Evolutionary conservation across 2,113 vertebrate genomes (phyloP).

Genomic region (Peucedramus taeniatus): DNA sequence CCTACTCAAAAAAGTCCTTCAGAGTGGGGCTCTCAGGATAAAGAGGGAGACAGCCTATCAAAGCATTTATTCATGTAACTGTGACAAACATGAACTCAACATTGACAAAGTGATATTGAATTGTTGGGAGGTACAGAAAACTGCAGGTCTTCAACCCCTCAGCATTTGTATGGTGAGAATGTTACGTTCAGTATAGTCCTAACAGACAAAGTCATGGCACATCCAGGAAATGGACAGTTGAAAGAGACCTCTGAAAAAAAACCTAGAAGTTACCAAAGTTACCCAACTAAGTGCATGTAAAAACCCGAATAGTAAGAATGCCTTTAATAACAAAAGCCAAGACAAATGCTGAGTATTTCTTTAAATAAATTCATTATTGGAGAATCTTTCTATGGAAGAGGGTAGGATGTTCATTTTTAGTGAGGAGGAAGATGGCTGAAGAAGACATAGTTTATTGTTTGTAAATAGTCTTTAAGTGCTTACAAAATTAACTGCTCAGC

Average conservation of each 20-base stretch:
- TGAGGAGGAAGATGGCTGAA: background rate
- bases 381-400: background rate
- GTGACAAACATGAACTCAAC: background rate
- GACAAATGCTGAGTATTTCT: background rate
- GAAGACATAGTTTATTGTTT: background rate
- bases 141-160: background rate
- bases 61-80: background rate
- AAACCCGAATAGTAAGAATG: background rate
- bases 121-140: background rate
- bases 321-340: background rate
- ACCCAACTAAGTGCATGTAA: background rate
- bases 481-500: background rate
- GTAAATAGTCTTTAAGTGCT: background rate
- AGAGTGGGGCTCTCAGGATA: background rate
- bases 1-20: background rate
- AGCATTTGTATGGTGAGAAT: background rate
- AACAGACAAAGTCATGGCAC: background rate
- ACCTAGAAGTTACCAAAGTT: background rate
- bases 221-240: background rate
- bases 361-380: background rate
- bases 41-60: background rate
- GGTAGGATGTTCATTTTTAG: background rate
- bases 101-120: background rate
- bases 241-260: background rate
- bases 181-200: background rate